Base-by-base conservation (phyloP, 2,888 invertebrate genomes). In the Monoplex corrugatus region DNA sequence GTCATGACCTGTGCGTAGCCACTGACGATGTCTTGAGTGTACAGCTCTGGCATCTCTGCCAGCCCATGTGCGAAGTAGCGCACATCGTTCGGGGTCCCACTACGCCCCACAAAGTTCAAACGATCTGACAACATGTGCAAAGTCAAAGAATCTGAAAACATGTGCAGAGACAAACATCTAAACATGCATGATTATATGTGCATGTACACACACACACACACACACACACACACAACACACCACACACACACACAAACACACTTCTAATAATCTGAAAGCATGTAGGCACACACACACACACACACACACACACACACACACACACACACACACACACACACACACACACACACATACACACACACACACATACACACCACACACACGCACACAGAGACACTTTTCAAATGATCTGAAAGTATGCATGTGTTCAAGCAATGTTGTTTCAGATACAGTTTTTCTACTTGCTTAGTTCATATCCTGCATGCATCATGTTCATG, bases 61-160 rank as follows among this genome's bases (percentile, higher is more conserved):
- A 90, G 90, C 16, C 92, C 92, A 86, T 95, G 95, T 23, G 95
- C 94, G 1, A 92, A 89, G 87, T 95, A 95, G 3, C 95, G 92
- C 68, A 94, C 93, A 90, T 93, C 94, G 57, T 92, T 90, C 0
- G 94, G 93, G 8, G 94, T 93, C 44, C 95, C 95, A 86, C 94
- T 94, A 19, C 95, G 94, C 63, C 95, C 95, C 86, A 94, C 93
- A 92, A 95, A 94, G 90, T 93, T 94, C 89, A 95, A 91, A 88
- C 92, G 93, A 88, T 94, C 95, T 95, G 86, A 35, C 32, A 86
- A n/a, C 72, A 72, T 2, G n/a, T 72, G 2, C 10, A 23, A 72
- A 3, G 2, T 3, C 8, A 72, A n/a, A 19, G 2, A 32, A 10
- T 68, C 28, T 50, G 50, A 13, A 13, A 13, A 50, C 50, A 50